Conservation (phyloP, 2,113 vertebrate genomes). For the Caranx melampygus region DNA sequence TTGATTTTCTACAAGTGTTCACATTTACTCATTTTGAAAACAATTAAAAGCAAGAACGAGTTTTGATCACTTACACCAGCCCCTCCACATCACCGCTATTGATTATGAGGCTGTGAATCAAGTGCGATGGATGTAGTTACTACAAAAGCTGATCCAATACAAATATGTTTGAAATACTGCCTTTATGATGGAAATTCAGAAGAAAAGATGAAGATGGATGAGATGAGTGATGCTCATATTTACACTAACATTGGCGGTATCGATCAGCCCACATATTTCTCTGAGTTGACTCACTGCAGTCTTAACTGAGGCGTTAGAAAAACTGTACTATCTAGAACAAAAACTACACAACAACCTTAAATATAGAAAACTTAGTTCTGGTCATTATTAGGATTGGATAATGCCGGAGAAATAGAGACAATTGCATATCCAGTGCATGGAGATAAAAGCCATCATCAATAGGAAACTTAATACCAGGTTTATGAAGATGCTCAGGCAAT, state of each 20-base stretch:
- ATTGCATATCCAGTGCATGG: background rate
- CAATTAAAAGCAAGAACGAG: slow-evolving; percentile 46
- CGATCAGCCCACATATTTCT: slow-evolving; percentile 47
- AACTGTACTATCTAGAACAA: slow-evolving; percentile 17
- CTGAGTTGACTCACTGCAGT: slow-evolving; percentile 40
- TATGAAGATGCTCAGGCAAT: slow-evolving; percentile 51
- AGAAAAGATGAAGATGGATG: slow-evolving; percentile 1
- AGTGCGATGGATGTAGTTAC: slow-evolving; percentile 16
- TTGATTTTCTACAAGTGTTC: background rate
- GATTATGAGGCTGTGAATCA: slow-evolving; percentile 19
- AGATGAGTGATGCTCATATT: slow-evolving; percentile 11
- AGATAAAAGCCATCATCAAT: slow-evolving; percentile 54
- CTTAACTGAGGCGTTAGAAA: slow-evolving; percentile 24
- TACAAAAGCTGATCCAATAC: slow-evolving; percentile 17
- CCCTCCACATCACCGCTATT: background rate
- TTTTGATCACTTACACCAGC: slow-evolving; percentile 29
- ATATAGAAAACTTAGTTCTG: background rate
- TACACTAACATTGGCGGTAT: slow-evolving; percentile 29
- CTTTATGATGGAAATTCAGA: slow-evolving; percentile 1
- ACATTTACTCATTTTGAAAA: slow-evolving; percentile 14
- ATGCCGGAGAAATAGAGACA: slow-evolving; percentile 2
- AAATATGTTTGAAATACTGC: slow-evolving; percentile 23
- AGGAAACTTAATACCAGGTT: slow-evolving; percentile 38
- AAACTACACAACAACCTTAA: slow-evolving; percentile 7
- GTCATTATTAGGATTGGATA: slow-evolving; percentile 15